Evolutionary conservation across 1,140 invertebrate genomes (phyloP).

Genomic region (Epicauta chinensis): DNA sequence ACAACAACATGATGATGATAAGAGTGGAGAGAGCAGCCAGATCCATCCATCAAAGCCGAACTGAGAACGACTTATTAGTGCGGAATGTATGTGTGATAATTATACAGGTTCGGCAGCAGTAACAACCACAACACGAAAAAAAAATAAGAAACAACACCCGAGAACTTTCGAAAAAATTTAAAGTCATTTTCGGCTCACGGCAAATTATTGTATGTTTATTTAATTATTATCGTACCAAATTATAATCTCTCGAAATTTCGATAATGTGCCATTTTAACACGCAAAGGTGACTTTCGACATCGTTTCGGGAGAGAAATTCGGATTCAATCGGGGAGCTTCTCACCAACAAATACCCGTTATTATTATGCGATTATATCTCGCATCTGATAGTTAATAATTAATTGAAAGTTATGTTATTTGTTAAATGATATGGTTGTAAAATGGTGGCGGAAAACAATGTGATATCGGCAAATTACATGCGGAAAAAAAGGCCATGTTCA

Average conservation of each 20-base stretch:
- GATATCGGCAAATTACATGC: conserved; percentile 10
- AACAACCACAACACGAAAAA: conserved; percentile 20
- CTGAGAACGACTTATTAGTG: conserved; percentile 24
- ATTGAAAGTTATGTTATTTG: not conserved
- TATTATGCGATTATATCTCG: not conserved
- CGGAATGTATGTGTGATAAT: conserved; percentile 30
- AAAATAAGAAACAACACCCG: not conserved
- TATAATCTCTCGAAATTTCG: no score
- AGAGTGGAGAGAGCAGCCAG: not conserved
- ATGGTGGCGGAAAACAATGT: not conserved
- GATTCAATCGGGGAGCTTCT: no score
- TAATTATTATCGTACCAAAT: no score
- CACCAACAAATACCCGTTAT: not conserved
- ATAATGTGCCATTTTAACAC: no score
- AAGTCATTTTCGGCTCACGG: not conserved
- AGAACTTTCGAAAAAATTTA: not conserved
- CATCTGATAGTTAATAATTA: not conserved
- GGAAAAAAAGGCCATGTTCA: conserved; percentile 11
- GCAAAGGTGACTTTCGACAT: no score
- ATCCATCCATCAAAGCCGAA: conserved; percentile 23
- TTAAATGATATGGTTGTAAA: conserved; percentile 2
- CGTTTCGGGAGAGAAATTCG: no score
- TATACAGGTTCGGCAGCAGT: conserved; percentile 18
- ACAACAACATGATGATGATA: not conserved
- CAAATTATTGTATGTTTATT: no score